Evolutionary conservation across 2,888 invertebrate genomes (phyloP).

Genomic region (Ellobium chinense): DNA sequence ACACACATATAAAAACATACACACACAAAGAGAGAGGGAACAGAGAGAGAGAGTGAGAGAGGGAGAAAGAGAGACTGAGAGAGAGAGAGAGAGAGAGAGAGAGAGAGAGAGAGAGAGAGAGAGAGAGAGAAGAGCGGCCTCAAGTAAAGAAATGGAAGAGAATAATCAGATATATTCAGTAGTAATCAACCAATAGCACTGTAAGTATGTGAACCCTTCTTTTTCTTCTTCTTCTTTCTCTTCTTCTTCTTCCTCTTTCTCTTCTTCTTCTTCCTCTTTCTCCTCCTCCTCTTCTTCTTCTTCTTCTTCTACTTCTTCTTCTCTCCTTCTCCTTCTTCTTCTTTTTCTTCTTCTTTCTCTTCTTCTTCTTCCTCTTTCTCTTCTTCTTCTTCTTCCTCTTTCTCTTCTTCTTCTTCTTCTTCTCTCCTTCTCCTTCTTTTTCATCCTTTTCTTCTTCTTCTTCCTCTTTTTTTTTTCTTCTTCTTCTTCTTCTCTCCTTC

Average conservation of each 20-base stretch:
- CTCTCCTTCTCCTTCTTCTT: background rate
- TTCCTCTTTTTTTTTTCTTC: too few species aligned
- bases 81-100: background rate
- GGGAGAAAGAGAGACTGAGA: too few species aligned
- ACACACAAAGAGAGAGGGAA: too few species aligned
- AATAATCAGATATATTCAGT: background rate
- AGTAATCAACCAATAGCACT: too few species aligned
- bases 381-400: background rate
- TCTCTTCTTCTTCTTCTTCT: background rate
- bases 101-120: background rate
- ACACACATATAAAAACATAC: too few species aligned
- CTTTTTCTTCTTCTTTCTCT: background rate
- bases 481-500: too few species aligned
- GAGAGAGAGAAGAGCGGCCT: background rate
- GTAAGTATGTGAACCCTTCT: too few species aligned
- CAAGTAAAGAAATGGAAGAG: background rate
- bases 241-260: background rate
- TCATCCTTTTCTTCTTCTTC: background rate
- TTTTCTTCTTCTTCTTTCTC: background rate
- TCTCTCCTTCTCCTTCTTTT: background rate
- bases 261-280: background rate
- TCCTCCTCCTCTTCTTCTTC: background rate
- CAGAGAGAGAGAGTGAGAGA: too few species aligned
- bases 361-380: background rate
- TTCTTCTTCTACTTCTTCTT: background rate